Base-by-base conservation (phyloP, 92 coral and sea anemone species). In the Zoanthus solanderi region DNA sequence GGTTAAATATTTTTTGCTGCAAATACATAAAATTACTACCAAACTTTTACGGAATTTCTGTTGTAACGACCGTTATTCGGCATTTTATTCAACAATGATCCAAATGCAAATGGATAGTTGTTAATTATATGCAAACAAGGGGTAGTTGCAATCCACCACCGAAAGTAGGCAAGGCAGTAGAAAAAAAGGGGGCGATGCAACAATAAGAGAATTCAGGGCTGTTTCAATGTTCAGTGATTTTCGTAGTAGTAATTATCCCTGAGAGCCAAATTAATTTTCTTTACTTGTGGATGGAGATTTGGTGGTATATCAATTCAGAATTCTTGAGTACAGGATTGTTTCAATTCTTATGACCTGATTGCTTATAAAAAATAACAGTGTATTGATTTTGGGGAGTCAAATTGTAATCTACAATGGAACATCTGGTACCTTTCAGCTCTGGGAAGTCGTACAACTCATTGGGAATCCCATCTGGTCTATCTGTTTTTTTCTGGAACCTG, bases 391-490 rank as follows among this genome's bases (percentile, higher is more conserved):
- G 66, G 56, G 66, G 66, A 58, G 66, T 58, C 66, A 72, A 34
- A 72, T 72, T 72, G 44, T 32, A 72, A 34, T 72, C 66, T 58
- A 58, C 66, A 58, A 58, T 58, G 66, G 66, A 58, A 58, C 66
- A 58, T 58, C n/a, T 52, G 60, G 79, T 75, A 75, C 79, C 79
- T 75, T 75, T 75, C 18, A 47, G 79, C 53, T 75, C 79, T 75
- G 61, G 65, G 31, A 89, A 89, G 75, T 84, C 89, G 84, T 53
- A 84, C 63, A 84, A 71, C 9, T 89, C 92, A 89, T 89, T 50
- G 23, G 92, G 92, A 11, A 89, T 72, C 11, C 92, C 92, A 85
- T 74, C 58, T 67, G 90, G 92, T 29, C 89, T 66, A 60, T 90
- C 86, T 75, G 72, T 78, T 60, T 84, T 74, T 37, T 78, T 85